Conservation (phyloP, 2,797 vertebrate genomes). For the Pogonophryne albipinna region DNA sequence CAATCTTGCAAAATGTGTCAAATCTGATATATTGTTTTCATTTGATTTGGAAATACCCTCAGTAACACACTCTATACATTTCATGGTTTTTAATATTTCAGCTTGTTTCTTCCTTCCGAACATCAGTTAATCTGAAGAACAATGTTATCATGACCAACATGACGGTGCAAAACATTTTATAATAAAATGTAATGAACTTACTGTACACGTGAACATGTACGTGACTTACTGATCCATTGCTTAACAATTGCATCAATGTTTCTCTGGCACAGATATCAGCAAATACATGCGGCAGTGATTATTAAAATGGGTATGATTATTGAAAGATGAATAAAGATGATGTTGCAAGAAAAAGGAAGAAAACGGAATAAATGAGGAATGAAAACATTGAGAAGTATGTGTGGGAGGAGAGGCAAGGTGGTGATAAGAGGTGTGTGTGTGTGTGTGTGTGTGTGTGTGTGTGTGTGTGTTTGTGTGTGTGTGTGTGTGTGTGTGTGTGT, state of each 20-base stretch:
- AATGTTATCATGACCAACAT: slow-evolving; percentile 9
- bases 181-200: not conserved
- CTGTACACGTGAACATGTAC: not conserved
- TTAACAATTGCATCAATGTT: slow-evolving; percentile 15
- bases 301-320: slow-evolving; percentile 5
- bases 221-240: not conserved
- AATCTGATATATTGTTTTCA: not conserved
- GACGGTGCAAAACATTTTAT: slow-evolving; percentile 2
- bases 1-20: not conserved
- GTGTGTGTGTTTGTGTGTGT: slow-evolving; percentile 17
- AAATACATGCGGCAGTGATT: slow-evolving; percentile 16
- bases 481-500: slow-evolving; percentile 10
- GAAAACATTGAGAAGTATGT: slow-evolving; percentile 33
- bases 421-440: slow-evolving; percentile 38
- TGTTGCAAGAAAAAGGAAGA: slow-evolving; percentile 34
- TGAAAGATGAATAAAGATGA: slow-evolving; percentile 23
- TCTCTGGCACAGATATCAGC: not conserved
- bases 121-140: not conserved
- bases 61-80: not conserved
- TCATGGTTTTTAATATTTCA: not conserved
- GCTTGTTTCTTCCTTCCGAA: not conserved
- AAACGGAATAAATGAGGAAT: slow-evolving; percentile 37
- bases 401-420: slow-evolving; percentile 51
- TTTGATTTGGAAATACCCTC: not conserved
- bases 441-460: slow-evolving; percentile 17